phyloP scores from a whole-genome alignment of 1,140 invertebrate genomes.

The Sinella curviseta region DNA sequence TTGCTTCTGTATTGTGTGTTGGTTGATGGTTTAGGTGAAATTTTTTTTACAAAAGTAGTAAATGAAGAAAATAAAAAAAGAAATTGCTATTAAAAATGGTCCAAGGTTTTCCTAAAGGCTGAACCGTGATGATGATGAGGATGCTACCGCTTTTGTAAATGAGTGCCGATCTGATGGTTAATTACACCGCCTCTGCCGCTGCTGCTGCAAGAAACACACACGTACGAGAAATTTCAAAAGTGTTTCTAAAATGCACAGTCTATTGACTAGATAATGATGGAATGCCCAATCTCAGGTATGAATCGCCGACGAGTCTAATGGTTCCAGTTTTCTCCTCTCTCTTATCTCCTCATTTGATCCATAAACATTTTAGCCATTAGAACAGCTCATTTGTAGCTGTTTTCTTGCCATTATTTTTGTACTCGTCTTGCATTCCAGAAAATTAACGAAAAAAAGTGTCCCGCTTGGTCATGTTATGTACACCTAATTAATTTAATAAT shows the following conservation, averaged over 20 bases:
- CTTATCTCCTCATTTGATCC: background rate
- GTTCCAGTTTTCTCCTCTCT: background rate
- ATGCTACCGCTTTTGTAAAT: too few species aligned
- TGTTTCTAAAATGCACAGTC: background rate
- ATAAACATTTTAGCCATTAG: background rate
- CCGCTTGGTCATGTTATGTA: background rate
- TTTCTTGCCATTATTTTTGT: too few species aligned
- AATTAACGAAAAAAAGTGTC: background rate
- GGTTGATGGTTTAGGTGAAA: too few species aligned
- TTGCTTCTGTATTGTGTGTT: background rate
- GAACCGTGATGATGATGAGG: too few species aligned
- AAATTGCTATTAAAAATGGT: background rate
- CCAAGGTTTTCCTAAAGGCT: background rate
- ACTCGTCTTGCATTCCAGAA: background rate
- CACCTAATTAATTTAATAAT: slow-evolving; percentile 3
- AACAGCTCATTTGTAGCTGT: background rate
- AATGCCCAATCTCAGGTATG: background rate
- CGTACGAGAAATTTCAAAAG: background rate
- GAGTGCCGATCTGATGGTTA: background rate
- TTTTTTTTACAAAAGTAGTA: too few species aligned
- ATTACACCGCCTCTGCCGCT: too few species aligned
- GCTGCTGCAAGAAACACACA: background rate
- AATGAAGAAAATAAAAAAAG: too few species aligned
- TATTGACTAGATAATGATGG: background rate
- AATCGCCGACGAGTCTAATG: background rate